Conservation (phyloP, 2,113 vertebrate genomes). For the Chionis minor region DNA sequence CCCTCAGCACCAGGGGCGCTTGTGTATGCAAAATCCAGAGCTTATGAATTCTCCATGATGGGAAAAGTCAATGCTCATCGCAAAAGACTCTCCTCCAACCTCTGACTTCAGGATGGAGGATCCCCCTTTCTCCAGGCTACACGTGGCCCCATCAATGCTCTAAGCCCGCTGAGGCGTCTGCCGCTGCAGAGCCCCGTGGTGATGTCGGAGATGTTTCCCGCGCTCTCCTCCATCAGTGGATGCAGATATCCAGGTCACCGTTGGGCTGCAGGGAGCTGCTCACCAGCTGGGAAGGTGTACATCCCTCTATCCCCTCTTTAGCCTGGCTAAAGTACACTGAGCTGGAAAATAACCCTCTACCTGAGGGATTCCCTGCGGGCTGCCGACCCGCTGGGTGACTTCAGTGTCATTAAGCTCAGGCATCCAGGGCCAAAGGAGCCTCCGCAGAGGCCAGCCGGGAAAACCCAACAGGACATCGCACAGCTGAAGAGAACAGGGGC, state of each 20-base stretch:
- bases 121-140: background rate
- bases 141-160: background rate
- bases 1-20: background rate
- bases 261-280: background rate
- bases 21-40: rapidly evolving
- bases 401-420: background rate
- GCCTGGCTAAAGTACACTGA: background rate
- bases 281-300: background rate
- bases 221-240: background rate
- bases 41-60: rapidly evolving
- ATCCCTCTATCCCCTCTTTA: background rate
- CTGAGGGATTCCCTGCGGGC: background rate
- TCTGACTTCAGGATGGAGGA: background rate
- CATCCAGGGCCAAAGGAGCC: background rate
- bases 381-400: background rate
- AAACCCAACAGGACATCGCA: background rate
- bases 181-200: background rate
- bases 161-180: rapidly evolving
- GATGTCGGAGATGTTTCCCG: background rate
- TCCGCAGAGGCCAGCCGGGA: background rate
- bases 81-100: background rate
- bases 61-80: background rate
- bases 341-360: background rate
- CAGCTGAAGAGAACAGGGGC: background rate
- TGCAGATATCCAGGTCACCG: background rate